Conservation (phyloP, 2,888 invertebrate species). For the Portevinia maculata region DNA sequence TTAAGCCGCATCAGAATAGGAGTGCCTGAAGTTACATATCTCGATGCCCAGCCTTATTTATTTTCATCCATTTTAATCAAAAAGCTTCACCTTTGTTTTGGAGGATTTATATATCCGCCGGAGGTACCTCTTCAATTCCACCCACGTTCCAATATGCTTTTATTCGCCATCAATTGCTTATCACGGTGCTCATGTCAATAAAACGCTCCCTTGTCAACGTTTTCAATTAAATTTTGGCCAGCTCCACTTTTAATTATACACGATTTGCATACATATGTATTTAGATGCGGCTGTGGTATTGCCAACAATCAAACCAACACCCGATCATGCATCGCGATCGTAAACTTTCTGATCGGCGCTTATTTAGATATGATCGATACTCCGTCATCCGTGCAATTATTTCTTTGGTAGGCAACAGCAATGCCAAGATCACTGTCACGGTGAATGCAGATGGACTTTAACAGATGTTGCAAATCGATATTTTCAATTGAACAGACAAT, state of each 20-base stretch:
- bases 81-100: too few relatives aligned
- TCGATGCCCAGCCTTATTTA: too few relatives aligned
- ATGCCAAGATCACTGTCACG: slow-evolving; percentile 52
- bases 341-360: slow-evolving; percentile 66
- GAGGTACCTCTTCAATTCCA: not conserved
- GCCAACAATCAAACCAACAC: slow-evolving; percentile 63
- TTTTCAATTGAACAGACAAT: slow-evolving; percentile 8
- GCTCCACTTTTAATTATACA: not conserved
- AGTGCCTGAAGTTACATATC: too few relatives aligned
- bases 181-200: not conserved
- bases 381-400: slow-evolving; percentile 65
- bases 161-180: not conserved
- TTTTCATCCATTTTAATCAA: too few relatives aligned
- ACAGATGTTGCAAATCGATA: slow-evolving; percentile 33
- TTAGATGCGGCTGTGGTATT: slow-evolving; percentile 24
- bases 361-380: slow-evolving; percentile 36
- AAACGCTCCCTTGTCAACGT: not conserved
- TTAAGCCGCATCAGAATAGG: too few relatives aligned
- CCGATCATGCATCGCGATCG: slow-evolving; percentile 60
- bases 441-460: slow-evolving; percentile 34
- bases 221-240: slow-evolving; percentile 26
- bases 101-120: not conserved
- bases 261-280: slow-evolving; percentile 20
- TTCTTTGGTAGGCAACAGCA: slow-evolving; percentile 50
- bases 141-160: not conserved